phyloP scores from a whole-genome alignment of 1,140 invertebrate species.

The Tetragnatha versicolor region DNA sequence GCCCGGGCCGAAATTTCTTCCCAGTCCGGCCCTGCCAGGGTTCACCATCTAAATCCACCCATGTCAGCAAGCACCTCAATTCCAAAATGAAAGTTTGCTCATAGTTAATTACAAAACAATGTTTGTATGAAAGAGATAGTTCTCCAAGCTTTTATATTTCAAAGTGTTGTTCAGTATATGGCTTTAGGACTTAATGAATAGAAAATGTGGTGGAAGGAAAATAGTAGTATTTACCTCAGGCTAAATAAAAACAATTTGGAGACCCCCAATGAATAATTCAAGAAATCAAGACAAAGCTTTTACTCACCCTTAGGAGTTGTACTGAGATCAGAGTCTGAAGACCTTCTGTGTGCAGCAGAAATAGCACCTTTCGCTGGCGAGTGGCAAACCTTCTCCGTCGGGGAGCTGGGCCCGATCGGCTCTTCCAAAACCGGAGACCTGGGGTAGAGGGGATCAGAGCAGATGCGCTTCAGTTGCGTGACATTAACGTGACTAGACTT shows the following conservation, averaged over 20 bases:
- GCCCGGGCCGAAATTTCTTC: no score
- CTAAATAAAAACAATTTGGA: neutral
- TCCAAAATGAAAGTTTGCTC: no score
- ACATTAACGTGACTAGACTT: slow-evolving; percentile 22
- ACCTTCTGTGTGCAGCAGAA: slow-evolving; percentile 74
- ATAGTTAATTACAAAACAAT: no score
- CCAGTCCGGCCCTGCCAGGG: no score
- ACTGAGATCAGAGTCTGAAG: slow-evolving; percentile 91
- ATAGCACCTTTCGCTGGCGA: slow-evolving; percentile 67
- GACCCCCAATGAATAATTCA: neutral
- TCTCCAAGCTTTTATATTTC: no score
- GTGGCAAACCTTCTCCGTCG: slow-evolving; percentile 60
- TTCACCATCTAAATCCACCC: no score
- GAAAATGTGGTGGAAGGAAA: no score
- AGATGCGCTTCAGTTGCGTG: slow-evolving; percentile 51
- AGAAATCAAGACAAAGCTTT: neutral
- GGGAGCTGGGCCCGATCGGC: slow-evolving; percentile 57
- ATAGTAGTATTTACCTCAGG: no score
- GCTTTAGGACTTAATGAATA: no score
- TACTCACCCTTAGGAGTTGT: slow-evolving; percentile 85
- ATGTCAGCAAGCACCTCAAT: no score
- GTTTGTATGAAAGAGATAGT: no score
- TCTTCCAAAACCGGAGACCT: slow-evolving; percentile 59
- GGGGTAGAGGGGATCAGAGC: slow-evolving; percentile 57
- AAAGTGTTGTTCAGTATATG: no score